Conservation (phyloP, 2,888 invertebrate species). For the Dasysyrphus tricinctus region DNA sequence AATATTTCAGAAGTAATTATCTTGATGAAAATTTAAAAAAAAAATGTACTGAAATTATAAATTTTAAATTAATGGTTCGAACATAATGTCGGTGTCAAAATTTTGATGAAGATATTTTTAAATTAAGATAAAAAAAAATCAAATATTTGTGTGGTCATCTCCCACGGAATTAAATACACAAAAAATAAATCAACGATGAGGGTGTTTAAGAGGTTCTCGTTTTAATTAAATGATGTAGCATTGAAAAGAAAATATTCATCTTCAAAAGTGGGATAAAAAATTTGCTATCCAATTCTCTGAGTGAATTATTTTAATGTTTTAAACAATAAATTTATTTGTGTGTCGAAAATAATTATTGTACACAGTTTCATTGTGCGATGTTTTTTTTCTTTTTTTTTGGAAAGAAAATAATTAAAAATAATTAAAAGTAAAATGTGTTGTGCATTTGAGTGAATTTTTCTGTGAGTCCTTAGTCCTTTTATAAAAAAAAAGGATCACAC, state of each 20-base stretch:
- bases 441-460: conserved; percentile 9
- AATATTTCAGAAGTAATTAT: conserved; percentile 24
- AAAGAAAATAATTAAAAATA: not conserved
- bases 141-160: conserved; percentile 3
- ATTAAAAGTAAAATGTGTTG: not conserved
- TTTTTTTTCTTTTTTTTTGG: not conserved
- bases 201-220: conserved; percentile 50
- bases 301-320: conserved; percentile 36
- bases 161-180: conserved; percentile 11
- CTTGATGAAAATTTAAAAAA: not conserved
- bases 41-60: conserved; percentile 3
- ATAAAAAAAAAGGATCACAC: not conserved
- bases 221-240: conserved; percentile 45
- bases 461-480: not conserved
- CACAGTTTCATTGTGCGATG: not conserved
- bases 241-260: conserved; percentile 11
- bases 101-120: conserved; percentile 11
- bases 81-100: conserved; percentile 15
- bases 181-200: conserved; percentile 30
- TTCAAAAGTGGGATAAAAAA: not conserved
- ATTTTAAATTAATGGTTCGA: conserved; percentile 14
- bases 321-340: conserved; percentile 20
- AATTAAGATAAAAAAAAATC: conserved; percentile 2
- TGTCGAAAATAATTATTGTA: not conserved
- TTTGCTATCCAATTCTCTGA: not conserved